Evolutionary conservation across 1,140 invertebrate genomes (phyloP).

Genomic region (Parapsyche elsis): DNA sequence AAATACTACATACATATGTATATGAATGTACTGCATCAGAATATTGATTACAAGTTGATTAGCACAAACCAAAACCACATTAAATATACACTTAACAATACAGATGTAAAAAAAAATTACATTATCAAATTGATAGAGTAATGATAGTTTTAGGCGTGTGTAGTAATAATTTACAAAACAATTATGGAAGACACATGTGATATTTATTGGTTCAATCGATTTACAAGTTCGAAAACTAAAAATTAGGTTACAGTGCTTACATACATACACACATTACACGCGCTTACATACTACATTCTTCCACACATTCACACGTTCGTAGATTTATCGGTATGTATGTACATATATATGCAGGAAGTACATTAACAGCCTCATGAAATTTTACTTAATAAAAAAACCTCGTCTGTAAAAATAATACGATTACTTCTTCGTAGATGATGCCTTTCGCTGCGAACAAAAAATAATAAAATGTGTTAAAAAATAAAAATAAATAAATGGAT

Average conservation of each 20-base stretch:
- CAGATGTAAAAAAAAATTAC: too few species aligned
- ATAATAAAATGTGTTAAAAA: not conserved
- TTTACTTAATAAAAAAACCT: not conserved
- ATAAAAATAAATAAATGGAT: not conserved
- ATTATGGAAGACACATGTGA: conserved; percentile 32
- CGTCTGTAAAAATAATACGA: not conserved
- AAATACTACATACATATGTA: too few species aligned
- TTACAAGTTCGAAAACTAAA: not conserved
- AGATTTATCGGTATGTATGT: not conserved
- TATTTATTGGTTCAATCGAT: conserved; percentile 28
- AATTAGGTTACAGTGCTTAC: not conserved
- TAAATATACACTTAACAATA: too few species aligned
- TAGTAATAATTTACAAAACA: not conserved
- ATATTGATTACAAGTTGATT: too few species aligned
- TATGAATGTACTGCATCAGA: too few species aligned
- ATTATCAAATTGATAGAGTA: too few species aligned
- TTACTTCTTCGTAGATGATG: conserved; percentile 24
- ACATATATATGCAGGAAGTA: conserved; percentile 17
- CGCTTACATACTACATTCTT: not conserved
- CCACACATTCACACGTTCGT: not conserved
- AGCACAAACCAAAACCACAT: too few species aligned
- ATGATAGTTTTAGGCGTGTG: not conserved
- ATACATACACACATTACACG: conserved; percentile 5
- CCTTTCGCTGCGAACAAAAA: conserved; percentile 13
- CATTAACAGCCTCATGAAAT: conserved; percentile 27